Conservation (phyloP, 2,888 invertebrate species). For the Brenthis daphne region DNA sequence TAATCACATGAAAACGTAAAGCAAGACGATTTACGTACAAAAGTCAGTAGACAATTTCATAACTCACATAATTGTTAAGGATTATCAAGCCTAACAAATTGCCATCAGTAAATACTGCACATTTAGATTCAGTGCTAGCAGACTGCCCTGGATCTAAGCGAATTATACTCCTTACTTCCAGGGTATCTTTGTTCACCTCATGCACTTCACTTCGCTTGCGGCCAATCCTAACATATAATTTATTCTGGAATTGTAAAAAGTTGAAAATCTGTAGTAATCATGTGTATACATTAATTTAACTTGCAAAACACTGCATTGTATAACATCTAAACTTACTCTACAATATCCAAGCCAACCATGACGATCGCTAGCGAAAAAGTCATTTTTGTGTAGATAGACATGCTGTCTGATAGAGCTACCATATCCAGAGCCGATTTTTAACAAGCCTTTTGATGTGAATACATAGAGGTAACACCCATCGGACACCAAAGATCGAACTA, state of each 20-base stretch:
- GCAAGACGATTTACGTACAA: background rate
- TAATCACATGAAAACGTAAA: background rate
- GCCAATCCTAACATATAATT: slow-evolving; percentile 89
- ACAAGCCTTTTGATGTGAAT: slow-evolving; percentile 90
- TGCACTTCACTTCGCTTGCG: slow-evolving; percentile 74
- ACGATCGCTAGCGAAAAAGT: slow-evolving; percentile 90
- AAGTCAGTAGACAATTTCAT: background rate
- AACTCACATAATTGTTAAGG: slow-evolving; percentile 49
- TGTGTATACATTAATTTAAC: too few species aligned
- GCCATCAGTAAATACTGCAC: slow-evolving; percentile 72
- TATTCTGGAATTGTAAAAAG: slow-evolving; percentile 80
- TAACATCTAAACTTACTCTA: slow-evolving; percentile 76
- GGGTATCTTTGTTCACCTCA: slow-evolving; percentile 70
- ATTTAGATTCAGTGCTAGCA: slow-evolving; percentile 60
- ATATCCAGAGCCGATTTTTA: slow-evolving; percentile 97
- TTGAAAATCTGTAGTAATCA: background rate
- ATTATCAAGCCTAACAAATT: slow-evolving; percentile 78
- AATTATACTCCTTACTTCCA: slow-evolving; percentile 63
- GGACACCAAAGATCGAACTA: slow-evolving; percentile 87
- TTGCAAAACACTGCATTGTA: background rate
- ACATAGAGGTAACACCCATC: slow-evolving; percentile 96
- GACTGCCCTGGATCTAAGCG: slow-evolving; percentile 62
- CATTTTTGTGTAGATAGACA: slow-evolving; percentile 90
- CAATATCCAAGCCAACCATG: slow-evolving; percentile 94
- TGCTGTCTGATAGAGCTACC: slow-evolving; percentile 96